These are phyloP conservation scores for Micropoecilia bifurca DNA, from an alignment of 2,797 vertebrate species.

Conservation along the genomic window DNA sequence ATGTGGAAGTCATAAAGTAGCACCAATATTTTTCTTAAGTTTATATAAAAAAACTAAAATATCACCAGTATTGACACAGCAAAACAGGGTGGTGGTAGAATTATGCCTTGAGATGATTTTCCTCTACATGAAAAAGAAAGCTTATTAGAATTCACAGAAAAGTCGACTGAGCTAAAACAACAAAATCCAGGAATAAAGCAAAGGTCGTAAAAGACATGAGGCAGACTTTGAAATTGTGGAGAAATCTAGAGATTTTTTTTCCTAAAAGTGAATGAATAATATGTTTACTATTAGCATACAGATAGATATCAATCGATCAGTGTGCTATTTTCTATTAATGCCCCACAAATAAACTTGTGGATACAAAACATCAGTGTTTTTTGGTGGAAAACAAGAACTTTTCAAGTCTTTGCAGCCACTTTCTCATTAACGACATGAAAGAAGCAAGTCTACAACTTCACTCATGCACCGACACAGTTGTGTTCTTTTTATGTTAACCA, in stretches of 20 bases:
- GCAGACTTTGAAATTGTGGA: not conserved
- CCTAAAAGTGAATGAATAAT: not conserved
- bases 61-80: not conserved
- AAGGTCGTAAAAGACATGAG: not conserved
- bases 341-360: not conserved
- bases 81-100: not conserved
- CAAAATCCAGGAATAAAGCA: not conserved
- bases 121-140: not conserved
- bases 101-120: not conserved
- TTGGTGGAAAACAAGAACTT: constrained; percentile 60
- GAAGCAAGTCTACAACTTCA: constrained; percentile 54
- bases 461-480: constrained; percentile 51
- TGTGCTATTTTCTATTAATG: not conserved
- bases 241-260: not conserved
- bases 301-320: not conserved
- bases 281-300: not conserved
- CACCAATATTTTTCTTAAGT: not conserved
- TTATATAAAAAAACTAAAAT: not conserved
- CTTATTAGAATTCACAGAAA: not conserved
- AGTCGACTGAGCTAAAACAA: not conserved
- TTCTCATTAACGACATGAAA: constrained; percentile 76
- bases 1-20: not conserved
- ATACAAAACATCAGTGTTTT: constrained; percentile 28
- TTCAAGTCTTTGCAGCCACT: constrained; percentile 49
- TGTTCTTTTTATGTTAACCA: constrained; percentile 56